Evolutionary conservation across 2,888 invertebrate species (phyloP).

Genomic region (Mactromeris polynyma): DNA sequence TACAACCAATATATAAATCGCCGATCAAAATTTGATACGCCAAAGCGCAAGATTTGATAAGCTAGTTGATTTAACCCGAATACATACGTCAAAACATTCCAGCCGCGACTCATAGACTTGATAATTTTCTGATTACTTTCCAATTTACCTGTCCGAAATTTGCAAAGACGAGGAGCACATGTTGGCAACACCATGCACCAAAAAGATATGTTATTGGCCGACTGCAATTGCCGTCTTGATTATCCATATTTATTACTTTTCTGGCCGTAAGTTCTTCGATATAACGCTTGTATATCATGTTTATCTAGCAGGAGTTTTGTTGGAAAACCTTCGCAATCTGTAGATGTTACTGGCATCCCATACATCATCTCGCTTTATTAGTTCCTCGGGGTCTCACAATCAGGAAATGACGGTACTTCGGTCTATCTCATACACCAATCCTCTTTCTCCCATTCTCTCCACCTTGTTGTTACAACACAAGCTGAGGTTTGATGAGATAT

Average conservation of each 20-base stretch:
- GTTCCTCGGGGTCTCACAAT: slow-evolving; percentile 17
- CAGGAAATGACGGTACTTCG: slow-evolving; percentile 28
- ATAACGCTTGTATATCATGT: not conserved
- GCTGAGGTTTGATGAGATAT: too few relatives aligned
- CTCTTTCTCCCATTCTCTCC: not conserved
- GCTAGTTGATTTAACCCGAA: not conserved
- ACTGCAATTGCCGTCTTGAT: slow-evolving; percentile 24
- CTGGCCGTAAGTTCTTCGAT: slow-evolving; percentile 13
- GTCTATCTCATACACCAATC: not conserved
- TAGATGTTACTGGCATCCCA: slow-evolving; percentile 7
- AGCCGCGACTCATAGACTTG: not conserved
- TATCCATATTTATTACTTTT: slow-evolving; percentile 23
- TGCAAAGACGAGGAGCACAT: slow-evolving; percentile 14
- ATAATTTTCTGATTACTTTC: slow-evolving; percentile 21
- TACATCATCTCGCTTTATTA: slow-evolving; percentile 46
- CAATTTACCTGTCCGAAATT: slow-evolving; percentile 42
- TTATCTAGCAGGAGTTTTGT: not conserved
- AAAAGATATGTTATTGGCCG: slow-evolving; percentile 21
- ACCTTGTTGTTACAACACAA: too few relatives aligned
- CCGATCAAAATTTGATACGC: not conserved
- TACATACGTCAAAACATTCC: not conserved
- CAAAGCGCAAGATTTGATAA: not conserved
- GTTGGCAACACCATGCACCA: not conserved
- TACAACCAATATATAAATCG: not conserved
- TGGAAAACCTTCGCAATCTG: not conserved